phyloP scores from a whole-genome alignment of 2,888 invertebrate species.

The Watsonalla binaria region DNA sequence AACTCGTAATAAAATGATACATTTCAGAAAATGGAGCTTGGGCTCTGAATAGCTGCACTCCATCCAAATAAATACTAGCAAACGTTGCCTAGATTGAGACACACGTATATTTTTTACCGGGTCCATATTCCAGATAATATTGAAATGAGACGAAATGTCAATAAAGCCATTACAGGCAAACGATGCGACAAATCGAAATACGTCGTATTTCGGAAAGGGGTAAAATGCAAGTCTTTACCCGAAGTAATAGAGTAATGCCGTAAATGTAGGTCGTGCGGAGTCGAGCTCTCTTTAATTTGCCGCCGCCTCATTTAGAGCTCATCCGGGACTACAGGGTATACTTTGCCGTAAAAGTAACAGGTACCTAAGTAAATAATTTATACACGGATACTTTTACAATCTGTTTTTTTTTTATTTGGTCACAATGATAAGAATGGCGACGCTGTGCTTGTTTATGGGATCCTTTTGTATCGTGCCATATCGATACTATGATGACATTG shows the following conservation, averaged over 20 bases:
- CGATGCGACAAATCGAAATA: neutral
- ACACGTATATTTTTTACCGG: neutral
- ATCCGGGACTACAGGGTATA: neutral
- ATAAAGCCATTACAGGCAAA: neutral
- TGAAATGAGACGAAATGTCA: neutral
- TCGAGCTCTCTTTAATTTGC: slow-evolving; percentile 1
- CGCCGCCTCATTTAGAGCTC: neutral
- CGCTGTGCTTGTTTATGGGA: too few species aligned
- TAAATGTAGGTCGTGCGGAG: slow-evolving; percentile 36
- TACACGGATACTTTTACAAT: too few species aligned
- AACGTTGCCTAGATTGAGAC: too few species aligned
- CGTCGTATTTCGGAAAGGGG: neutral
- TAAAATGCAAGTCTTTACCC: slow-evolving; percentile 15
- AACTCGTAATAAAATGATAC: too few species aligned
- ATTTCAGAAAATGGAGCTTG: too few species aligned
- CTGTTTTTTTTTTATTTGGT: too few species aligned
- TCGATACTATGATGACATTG: too few species aligned
- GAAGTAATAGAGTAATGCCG: slow-evolving; percentile 34
- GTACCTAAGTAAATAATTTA: neutral
- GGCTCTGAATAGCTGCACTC: too few species aligned
- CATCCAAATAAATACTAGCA: too few species aligned
- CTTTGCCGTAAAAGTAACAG: neutral
- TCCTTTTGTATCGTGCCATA: too few species aligned
- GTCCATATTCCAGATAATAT: neutral
- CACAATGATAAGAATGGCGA: too few species aligned